phyloP scores from a whole-genome alignment of 2,888 invertebrate species.

The Cyclophora albipunctata region DNA sequence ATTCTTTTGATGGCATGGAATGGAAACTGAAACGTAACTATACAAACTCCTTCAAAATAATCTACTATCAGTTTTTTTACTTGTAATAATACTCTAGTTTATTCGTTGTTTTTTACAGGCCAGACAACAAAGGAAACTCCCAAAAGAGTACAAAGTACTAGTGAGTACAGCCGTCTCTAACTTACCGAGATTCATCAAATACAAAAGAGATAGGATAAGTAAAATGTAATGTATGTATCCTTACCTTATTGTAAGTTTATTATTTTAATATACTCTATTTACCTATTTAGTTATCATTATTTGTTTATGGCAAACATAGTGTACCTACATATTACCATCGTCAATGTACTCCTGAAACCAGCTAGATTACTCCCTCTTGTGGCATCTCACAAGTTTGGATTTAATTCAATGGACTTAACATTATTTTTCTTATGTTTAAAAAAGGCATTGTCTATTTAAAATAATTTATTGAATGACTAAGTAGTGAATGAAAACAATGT shows the following conservation, averaged over 20 bases:
- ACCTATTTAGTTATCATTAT: background rate
- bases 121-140: slow-evolving; percentile 77
- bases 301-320: background rate
- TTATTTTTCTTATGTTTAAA: no score
- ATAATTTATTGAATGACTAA: slow-evolving; percentile 48
- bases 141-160: slow-evolving; percentile 81
- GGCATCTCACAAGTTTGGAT: no score
- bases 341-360: no score
- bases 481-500: slow-evolving; percentile 33
- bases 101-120: slow-evolving; percentile 59
- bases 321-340: no score
- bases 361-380: no score
- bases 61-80: no score
- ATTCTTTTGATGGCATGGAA: no score
- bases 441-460: slow-evolving; percentile 14
- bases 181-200: slow-evolving; percentile 81
- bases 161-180: slow-evolving; percentile 82
- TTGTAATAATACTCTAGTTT: no score
- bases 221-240: slow-evolving; percentile 32
- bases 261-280: background rate
- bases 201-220: slow-evolving; percentile 71
- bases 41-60: no score
- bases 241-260: slow-evolving; percentile 6
- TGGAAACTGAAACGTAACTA: no score
- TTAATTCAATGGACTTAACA: no score